A percentile compares a stretch with the other conserved stretches of the same genome.
phyloP scores from a whole-genome alignment of 2,888 invertebrate genomes.

The Ornithoptera priamus region DNA sequence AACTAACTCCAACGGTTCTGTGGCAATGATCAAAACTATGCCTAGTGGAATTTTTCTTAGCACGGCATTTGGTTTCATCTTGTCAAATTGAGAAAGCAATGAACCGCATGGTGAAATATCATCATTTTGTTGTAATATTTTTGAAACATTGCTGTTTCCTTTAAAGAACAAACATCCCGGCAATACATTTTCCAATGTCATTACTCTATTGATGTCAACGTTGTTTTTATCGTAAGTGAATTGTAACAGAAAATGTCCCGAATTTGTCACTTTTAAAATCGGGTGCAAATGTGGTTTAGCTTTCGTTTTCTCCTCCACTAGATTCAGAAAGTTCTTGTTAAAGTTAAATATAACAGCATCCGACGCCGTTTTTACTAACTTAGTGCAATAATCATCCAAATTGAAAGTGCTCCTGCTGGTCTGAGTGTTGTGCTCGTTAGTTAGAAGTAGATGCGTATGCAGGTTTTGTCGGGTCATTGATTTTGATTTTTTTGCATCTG shows the following conservation, averaged over 20 bases:
- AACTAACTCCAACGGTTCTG: constrained; percentile 14
- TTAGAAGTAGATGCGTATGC: constrained; percentile 17
- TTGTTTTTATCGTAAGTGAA: constrained; percentile 34
- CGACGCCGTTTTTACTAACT: constrained; percentile 42
- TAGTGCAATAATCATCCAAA: constrained; percentile 31
- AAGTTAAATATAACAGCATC: constrained; percentile 45
- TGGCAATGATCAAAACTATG: constrained; percentile 17
- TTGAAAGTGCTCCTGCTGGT: constrained; percentile 14
- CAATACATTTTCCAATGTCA: constrained; percentile 36
- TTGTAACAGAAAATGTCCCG: constrained; percentile 41
- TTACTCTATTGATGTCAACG: constrained; percentile 17
- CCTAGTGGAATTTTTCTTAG: constrained; percentile 18
- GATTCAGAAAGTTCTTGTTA: constrained; percentile 44
- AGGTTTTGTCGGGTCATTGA: constrained; percentile 33
- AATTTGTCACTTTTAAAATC: constrained; percentile 40
- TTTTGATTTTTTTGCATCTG: constrained; percentile 55
- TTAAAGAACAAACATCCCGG: constrained; percentile 25
- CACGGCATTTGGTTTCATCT: constrained; percentile 15
- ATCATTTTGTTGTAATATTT: constrained; percentile 4
- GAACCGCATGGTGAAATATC: not conserved
- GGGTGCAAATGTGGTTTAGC: constrained; percentile 38
- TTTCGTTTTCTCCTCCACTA: constrained; percentile 42
- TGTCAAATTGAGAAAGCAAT: not conserved
- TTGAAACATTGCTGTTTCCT: constrained; percentile 20
- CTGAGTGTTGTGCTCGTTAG: constrained; percentile 9